Evolutionary conservation across 2,113 vertebrate genomes (phyloP).

Genomic region (Catagonus wagneri): DNA sequence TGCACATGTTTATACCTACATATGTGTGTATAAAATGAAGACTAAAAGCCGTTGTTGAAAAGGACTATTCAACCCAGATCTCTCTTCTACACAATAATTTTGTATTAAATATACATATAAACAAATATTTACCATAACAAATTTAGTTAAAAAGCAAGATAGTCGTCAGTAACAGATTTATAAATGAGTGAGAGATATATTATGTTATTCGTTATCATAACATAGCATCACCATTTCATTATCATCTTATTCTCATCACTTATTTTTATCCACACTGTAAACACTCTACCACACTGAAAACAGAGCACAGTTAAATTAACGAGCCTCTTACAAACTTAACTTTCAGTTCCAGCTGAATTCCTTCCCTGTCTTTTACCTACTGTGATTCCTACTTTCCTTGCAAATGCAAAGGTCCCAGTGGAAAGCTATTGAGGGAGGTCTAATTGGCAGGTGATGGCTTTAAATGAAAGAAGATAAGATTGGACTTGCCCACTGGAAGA

Average conservation of each 20-base stretch:
- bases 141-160: slow-evolving; percentile 2
- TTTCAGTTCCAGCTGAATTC: slow-evolving; percentile 32
- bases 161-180: slow-evolving; percentile 11
- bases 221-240: slow-evolving; percentile 45
- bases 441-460: background rate
- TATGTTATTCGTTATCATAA: slow-evolving; percentile 42
- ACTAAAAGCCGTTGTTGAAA: background rate
- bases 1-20: background rate
- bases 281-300: background rate
- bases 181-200: slow-evolving; percentile 35
- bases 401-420: background rate
- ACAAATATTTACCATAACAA: slow-evolving; percentile 33
- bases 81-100: slow-evolving; percentile 41
- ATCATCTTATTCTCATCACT: slow-evolving; percentile 24
- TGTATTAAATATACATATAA: slow-evolving; percentile 8
- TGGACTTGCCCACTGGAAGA: background rate
- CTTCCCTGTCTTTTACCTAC: background rate
- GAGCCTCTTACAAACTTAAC: slow-evolving; percentile 31
- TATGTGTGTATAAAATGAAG: background rate
- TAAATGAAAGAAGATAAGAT: slow-evolving; percentile 44
- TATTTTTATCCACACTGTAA: slow-evolving; percentile 49
- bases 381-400: background rate
- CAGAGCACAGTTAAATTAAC: background rate
- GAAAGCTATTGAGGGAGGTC: background rate
- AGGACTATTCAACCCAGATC: background rate